These are phyloP conservation scores for Enteromius trimaculatus DNA, from an alignment of 2,797 vertebrate species.

Conservation along the genomic window DNA sequence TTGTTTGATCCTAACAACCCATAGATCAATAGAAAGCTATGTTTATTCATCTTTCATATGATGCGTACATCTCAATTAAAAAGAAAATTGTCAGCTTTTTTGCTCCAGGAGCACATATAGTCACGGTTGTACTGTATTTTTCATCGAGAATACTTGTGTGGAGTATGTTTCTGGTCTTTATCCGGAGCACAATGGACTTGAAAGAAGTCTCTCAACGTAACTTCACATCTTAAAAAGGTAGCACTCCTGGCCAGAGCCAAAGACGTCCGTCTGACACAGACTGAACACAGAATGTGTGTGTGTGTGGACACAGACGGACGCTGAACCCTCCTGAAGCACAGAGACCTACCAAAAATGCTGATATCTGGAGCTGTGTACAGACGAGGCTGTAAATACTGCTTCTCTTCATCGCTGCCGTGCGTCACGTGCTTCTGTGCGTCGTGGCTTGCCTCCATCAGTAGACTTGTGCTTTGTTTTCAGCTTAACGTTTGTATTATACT, in stretches of 20 bases:
- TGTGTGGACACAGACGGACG: neutral
- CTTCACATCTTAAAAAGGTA: neutral
- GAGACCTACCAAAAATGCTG: constrained; percentile 1
- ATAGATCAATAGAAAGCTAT: neutral
- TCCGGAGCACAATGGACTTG: neutral
- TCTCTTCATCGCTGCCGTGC: too few relatives aligned
- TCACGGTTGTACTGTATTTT: neutral
- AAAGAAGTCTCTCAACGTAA: neutral
- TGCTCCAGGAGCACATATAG: neutral
- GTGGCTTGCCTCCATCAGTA: constrained; percentile 73
- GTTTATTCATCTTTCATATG: neutral
- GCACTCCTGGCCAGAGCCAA: neutral
- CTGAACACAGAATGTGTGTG: neutral
- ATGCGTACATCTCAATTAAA: too few relatives aligned
- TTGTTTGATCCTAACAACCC: neutral
- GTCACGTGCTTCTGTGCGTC: constrained; percentile 64
- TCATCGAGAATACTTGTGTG: neutral
- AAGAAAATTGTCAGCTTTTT: neutral
- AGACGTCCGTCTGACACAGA: neutral
- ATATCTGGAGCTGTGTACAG: constrained; percentile 1
- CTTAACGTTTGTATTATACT: constrained; percentile 76
- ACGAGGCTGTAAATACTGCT: constrained; percentile 50
- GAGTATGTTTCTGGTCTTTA: neutral
- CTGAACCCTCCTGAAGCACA: neutral
- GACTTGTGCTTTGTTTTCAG: constrained; percentile 61